phyloP scores from a whole-genome alignment of 2,888 invertebrate genomes.

The Disparrhopalites patrizii region DNA sequence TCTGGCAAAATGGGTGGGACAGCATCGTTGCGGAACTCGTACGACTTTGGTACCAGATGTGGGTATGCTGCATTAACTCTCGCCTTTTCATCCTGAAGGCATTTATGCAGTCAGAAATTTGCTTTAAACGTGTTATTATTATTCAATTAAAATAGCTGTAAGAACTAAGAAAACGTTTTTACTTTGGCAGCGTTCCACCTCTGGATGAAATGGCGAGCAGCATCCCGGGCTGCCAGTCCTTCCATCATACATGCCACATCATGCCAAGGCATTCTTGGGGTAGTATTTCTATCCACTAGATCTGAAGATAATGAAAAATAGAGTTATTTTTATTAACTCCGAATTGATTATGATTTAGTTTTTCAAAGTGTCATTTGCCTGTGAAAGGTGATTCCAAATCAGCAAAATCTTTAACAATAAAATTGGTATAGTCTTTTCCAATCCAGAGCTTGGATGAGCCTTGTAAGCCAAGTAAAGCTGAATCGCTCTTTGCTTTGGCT shows the following conservation, averaged over 20 bases:
- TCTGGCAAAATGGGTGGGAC: conserved; percentile 43
- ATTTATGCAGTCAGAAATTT: too few species aligned
- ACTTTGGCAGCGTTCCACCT: conserved; percentile 92
- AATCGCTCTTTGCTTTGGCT: conserved; percentile 21
- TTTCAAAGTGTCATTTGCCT: conserved; percentile 51
- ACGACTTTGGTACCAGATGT: conserved; percentile 81
- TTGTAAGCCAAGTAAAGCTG: conserved; percentile 53
- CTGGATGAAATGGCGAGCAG: conserved; percentile 90
- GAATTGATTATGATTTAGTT: background rate
- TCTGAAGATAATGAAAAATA: background rate
- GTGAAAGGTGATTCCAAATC: conserved; percentile 82
- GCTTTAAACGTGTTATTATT: too few species aligned
- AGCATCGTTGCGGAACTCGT: conserved; percentile 54
- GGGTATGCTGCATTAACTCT: conserved; percentile 71
- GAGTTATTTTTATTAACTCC: background rate
- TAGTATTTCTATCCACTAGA: conserved; percentile 16
- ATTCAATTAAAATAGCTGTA: too few species aligned
- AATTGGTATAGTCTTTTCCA: conserved; percentile 94
- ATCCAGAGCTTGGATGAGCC: conserved; percentile 86
- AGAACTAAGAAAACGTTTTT: too few species aligned
- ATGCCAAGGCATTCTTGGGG: conserved; percentile 89
- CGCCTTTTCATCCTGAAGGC: conserved; percentile 58
- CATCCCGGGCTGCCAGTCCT: conserved; percentile 79
- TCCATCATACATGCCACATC: conserved; percentile 81
- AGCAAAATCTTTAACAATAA: conserved; percentile 90